A percentile compares a stretch with the other conserved stretches of the same genome.
These are phyloP conservation scores for Bilobella aurantiaca DNA, from an alignment of 1,140 invertebrate genomes.

Conservation along the genomic window DNA sequence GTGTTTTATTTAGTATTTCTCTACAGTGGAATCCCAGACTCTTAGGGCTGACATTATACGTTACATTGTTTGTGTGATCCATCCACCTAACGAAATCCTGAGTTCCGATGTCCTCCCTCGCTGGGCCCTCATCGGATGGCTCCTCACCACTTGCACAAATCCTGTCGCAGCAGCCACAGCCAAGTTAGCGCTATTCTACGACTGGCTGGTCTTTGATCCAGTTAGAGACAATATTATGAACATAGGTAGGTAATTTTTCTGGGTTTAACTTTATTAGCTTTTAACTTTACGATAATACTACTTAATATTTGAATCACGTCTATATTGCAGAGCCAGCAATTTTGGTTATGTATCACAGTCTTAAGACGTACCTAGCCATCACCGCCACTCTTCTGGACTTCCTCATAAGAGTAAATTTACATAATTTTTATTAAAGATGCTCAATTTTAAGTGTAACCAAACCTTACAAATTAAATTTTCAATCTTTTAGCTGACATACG, in stretches of 20 bases:
- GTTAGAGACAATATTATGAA: constrained; percentile 98
- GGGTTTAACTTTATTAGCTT: too few relatives aligned
- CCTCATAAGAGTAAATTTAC: constrained; percentile 61
- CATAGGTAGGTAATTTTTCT: constrained; percentile 50
- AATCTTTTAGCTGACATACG: constrained; percentile 70
- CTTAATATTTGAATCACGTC: too few relatives aligned
- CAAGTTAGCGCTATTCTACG: constrained; percentile 91
- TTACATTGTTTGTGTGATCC: constrained; percentile 94
- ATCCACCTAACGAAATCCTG: constrained; percentile 91
- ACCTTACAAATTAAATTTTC: constrained; percentile 14
- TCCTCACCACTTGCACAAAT: constrained; percentile 89
- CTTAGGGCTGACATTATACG: constrained; percentile 89
- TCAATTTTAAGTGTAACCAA: not conserved
- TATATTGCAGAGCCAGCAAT: constrained; percentile 76
- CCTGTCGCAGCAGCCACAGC: constrained; percentile 88
- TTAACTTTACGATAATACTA: too few relatives aligned
- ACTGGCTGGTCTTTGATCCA: constrained; percentile 93
- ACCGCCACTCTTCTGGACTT: constrained; percentile 91
- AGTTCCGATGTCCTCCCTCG: constrained; percentile 96
- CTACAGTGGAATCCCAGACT: constrained; percentile 92
- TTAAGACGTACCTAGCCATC: constrained; percentile 87
- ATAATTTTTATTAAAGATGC: not conserved
- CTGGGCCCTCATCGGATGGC: constrained; percentile 97
- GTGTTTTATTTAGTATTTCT: constrained; percentile 64
- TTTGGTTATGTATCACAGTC: constrained; percentile 94